These are phyloP conservation scores for Borostomias antarcticus DNA, from an alignment of 2,797 vertebrate genomes.

Conservation along the genomic window DNA sequence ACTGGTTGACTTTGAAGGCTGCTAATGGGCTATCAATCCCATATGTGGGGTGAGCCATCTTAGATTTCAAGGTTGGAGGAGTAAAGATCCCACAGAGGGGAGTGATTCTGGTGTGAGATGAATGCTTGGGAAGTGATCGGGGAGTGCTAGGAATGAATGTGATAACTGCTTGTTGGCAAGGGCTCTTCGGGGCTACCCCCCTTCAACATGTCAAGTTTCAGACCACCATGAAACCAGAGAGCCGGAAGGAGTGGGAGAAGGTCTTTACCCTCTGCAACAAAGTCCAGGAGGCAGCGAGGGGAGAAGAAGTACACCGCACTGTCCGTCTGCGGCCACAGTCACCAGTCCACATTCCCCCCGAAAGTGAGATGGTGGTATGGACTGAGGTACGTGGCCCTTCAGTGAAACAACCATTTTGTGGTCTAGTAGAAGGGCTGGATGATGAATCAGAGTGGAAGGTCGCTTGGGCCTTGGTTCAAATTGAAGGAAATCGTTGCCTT, in stretches of 20 bases:
- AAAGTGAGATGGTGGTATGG: conserved; percentile 1
- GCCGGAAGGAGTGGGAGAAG: not conserved
- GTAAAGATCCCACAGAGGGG: not conserved
- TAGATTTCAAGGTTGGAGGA: not conserved
- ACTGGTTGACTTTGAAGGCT: not conserved
- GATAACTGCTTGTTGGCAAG: too few relatives aligned
- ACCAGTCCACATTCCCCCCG: not conserved
- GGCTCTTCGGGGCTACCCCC: too few relatives aligned
- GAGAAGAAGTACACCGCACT: not conserved
- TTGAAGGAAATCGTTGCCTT: too few relatives aligned
- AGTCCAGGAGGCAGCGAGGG: not conserved
- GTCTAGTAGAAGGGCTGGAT: not conserved
- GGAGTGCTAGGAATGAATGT: not conserved
- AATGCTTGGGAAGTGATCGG: too few relatives aligned
- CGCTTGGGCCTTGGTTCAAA: too few relatives aligned
- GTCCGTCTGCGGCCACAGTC: not conserved
- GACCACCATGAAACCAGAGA: not conserved
- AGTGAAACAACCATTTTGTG: not conserved
- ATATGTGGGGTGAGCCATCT: not conserved
- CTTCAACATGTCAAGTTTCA: not conserved
- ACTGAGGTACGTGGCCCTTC: not conserved
- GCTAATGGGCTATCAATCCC: not conserved
- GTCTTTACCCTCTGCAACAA: not conserved
- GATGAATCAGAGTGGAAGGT: too few relatives aligned
- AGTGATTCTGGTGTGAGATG: not conserved